A percentile compares a stretch with the other conserved stretches of the same genome.
Evolutionary conservation across 2,113 vertebrate genomes (phyloP).

Genomic region (Platichthys flesus): DNA sequence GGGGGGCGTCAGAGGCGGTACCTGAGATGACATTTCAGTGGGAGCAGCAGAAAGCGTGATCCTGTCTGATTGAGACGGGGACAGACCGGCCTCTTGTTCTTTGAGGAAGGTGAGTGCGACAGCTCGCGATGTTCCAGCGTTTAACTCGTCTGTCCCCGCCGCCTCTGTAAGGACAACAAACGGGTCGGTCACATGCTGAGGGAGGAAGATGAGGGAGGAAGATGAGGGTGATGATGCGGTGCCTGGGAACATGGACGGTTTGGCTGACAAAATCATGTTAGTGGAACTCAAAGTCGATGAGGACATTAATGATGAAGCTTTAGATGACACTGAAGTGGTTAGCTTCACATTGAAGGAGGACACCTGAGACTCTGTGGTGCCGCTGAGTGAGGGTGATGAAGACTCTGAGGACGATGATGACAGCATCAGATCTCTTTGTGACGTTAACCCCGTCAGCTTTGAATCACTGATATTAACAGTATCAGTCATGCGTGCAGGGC

Average conservation of each 20-base stretch:
- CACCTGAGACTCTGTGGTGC: conserved; percentile 6
- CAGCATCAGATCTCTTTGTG: conserved; percentile 5
- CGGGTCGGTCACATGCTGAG: conserved; percentile 47
- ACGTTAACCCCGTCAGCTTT: conserved; percentile 1
- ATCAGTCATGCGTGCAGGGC: conserved; percentile 9
- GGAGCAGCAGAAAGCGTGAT: conserved; percentile 45
- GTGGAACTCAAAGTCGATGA: conserved; percentile 5
- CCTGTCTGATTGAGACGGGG: conserved; percentile 63
- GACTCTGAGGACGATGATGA: conserved; percentile 10
- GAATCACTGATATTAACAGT: conserved; percentile 12
- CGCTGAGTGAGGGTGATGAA: neutral
- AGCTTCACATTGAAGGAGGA: conserved; percentile 14
- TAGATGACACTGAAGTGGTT: conserved; percentile 1
- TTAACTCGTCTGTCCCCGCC: conserved; percentile 69
- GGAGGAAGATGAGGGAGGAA: neutral
- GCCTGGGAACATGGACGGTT: conserved; percentile 13
- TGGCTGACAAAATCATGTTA: conserved; percentile 1
- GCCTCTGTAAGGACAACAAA: conserved; percentile 76
- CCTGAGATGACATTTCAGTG: conserved; percentile 71
- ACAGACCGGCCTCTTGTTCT: conserved; percentile 79
- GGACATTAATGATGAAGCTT: conserved; percentile 12
- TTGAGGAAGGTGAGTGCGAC: conserved; percentile 65
- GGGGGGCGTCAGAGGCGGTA: conserved; percentile 74
- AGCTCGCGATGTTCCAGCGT: conserved; percentile 78
- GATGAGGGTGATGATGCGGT: conserved; percentile 10